A percentile compares a stretch with the other conserved stretches of the same genome.
Conservation (phyloP, 2,888 invertebrate genomes). For the Myopa tessellatipennis region DNA sequence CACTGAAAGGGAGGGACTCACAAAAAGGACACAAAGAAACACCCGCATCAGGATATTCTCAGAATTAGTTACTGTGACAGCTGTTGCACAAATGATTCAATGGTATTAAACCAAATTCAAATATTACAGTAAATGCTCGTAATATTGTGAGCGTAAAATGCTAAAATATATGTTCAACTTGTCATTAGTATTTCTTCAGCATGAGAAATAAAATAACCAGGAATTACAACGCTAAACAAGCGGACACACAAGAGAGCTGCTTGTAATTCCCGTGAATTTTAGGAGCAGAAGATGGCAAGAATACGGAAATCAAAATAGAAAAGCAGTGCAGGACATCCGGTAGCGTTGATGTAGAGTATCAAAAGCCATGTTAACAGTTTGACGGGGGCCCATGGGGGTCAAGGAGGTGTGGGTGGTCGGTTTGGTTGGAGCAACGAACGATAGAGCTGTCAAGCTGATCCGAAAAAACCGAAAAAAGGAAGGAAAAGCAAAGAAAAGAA, state of each 20-base stretch:
- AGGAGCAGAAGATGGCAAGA: not conserved
- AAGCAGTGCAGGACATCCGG: conserved; percentile 16
- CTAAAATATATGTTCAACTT: not conserved
- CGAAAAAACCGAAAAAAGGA: not conserved
- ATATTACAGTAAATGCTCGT: not conserved
- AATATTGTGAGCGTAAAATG: not conserved
- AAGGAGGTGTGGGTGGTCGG: not conserved
- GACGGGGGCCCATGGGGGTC: not conserved
- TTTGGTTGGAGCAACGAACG: not conserved
- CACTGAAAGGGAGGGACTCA: not conserved
- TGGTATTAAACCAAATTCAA: not conserved
- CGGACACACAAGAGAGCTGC: not conserved
- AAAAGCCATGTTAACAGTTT: conserved; percentile 36
- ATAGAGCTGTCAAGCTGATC: not conserved
- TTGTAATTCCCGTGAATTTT: conserved; percentile 16
- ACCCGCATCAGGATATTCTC: not conserved
- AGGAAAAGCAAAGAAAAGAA: no score
- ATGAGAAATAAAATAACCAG: not conserved
- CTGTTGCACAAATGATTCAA: not conserved
- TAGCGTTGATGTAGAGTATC: conserved; percentile 16
- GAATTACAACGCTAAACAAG: not conserved
- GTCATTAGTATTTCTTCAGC: not conserved
- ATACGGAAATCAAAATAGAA: conserved; percentile 24
- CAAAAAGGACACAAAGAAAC: not conserved
- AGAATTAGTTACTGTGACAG: conserved; percentile 5